These are phyloP conservation scores for Pseudococcus jackbeardsleyi DNA, from an alignment of 2,888 invertebrate genomes.

Conservation along the genomic window DNA sequence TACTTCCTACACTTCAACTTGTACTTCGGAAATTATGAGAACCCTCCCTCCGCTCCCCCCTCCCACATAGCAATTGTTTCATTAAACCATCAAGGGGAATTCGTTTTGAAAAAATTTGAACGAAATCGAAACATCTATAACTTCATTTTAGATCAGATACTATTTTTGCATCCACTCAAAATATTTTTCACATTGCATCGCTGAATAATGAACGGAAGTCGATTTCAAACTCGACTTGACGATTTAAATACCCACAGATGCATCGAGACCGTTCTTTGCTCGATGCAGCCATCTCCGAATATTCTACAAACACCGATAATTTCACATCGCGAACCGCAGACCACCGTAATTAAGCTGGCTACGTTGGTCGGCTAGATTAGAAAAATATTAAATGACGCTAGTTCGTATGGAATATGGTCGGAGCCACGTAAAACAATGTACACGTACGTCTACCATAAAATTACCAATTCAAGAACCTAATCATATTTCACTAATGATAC, in stretches of 20 bases:
- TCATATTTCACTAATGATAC: slow-evolving; percentile 50
- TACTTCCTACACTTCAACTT: too few species aligned
- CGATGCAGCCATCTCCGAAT: background rate
- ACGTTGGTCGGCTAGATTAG: background rate
- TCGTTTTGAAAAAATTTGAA: background rate
- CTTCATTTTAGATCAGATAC: too few species aligned
- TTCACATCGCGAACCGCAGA: slow-evolving; percentile 5
- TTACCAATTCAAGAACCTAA: slow-evolving; percentile 33
- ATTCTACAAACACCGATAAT: background rate
- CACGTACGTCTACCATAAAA: slow-evolving; percentile 29
- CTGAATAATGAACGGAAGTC: background rate
- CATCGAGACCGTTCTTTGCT: background rate
- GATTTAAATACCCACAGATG: background rate
- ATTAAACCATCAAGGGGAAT: too few species aligned
- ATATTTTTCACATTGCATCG: background rate
- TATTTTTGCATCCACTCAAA: too few species aligned
- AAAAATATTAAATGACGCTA: slow-evolving; percentile 7
- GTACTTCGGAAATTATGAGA: too few species aligned
- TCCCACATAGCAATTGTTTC: too few species aligned
- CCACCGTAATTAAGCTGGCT: background rate
- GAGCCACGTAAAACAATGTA: slow-evolving; percentile 7
- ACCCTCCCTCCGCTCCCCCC: too few species aligned
- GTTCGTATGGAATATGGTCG: background rate
- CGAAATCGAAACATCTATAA: background rate
- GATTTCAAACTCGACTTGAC: background rate